Conservation (phyloP, 2,113 vertebrate genomes). For the Zosterops lateralis region DNA sequence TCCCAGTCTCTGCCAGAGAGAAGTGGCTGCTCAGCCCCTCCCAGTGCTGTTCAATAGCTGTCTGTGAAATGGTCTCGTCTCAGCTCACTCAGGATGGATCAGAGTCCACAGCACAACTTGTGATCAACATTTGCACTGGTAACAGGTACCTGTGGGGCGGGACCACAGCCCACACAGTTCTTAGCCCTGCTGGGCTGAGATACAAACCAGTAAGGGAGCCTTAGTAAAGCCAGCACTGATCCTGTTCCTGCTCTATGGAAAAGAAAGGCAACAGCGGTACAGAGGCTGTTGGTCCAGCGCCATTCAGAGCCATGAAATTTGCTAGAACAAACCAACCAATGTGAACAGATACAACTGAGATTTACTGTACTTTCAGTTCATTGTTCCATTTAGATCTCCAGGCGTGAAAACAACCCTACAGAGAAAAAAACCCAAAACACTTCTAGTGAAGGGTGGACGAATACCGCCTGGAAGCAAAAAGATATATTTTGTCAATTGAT, state of each 20-base stretch:
- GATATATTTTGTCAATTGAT: not conserved
- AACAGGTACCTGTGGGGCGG: not conserved
- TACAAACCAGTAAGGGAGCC: not conserved
- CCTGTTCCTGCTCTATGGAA: not conserved
- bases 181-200: not conserved
- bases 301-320: not conserved
- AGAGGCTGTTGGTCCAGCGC: not conserved
- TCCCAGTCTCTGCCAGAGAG: not conserved
- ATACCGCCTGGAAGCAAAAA: not conserved
- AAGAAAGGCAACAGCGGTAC: not conserved
- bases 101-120: not conserved
- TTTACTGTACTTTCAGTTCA: not conserved
- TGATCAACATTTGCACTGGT: not conserved
- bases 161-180: not conserved
- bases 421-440: not conserved
- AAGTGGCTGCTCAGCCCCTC: not conserved
- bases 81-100: not conserved
- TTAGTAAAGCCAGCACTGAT: not conserved
- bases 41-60: accelerated
- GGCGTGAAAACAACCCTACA: not conserved
- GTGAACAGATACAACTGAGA: not conserved
- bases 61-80: not conserved
- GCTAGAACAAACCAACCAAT: not conserved
- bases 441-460: not conserved
- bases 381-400: not conserved